Percentiles rank a stretch among this genome's conserved stretches.
phyloP scores from a whole-genome alignment of 2,888 invertebrate genomes.

The Tortrix viridana region DNA sequence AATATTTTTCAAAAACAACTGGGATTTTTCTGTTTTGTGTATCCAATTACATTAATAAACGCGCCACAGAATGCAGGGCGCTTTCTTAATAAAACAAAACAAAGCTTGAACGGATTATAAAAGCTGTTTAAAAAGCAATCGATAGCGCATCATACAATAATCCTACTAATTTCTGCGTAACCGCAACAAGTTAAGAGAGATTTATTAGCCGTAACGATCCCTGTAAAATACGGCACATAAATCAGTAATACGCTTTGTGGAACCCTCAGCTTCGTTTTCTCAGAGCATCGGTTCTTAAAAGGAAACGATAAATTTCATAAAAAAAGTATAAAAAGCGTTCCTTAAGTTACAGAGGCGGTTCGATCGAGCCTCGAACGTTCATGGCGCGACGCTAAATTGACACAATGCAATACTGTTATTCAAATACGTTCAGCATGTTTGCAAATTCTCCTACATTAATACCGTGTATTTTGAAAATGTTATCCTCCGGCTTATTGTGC shows the following conservation, averaged over 20 bases:
- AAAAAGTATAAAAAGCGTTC: constrained; percentile 31
- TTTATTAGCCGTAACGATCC: constrained; percentile 73
- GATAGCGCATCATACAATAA: constrained; percentile 20
- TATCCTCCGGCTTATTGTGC: too few species aligned
- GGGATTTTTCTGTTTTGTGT: too few species aligned
- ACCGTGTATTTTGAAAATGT: too few species aligned
- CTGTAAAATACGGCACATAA: constrained; percentile 69
- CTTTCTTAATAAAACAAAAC: too few species aligned
- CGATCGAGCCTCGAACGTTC: constrained; percentile 17
- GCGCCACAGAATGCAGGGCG: too few species aligned
- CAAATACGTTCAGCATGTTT: background rate
- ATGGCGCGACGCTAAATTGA: constrained; percentile 18
- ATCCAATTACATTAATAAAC: too few species aligned
- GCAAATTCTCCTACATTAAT: too few species aligned
- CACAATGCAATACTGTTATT: constrained; percentile 3
- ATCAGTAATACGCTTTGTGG: constrained; percentile 60
- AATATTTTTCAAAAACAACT: too few species aligned
- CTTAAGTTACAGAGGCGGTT: constrained; percentile 22
- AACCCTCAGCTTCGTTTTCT: constrained; percentile 44
- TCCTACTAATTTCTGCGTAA: constrained; percentile 55
- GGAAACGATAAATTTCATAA: constrained; percentile 54
- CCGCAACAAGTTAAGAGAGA: constrained; percentile 74
- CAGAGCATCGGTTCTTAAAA: constrained; percentile 39
- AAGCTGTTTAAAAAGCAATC: constrained; percentile 4
- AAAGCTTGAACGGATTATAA: too few species aligned